Evolutionary conservation across 2,113 vertebrate species (phyloP), one percentile per base, ranked within the genome.

Genomic region (Solea solea): DNA sequence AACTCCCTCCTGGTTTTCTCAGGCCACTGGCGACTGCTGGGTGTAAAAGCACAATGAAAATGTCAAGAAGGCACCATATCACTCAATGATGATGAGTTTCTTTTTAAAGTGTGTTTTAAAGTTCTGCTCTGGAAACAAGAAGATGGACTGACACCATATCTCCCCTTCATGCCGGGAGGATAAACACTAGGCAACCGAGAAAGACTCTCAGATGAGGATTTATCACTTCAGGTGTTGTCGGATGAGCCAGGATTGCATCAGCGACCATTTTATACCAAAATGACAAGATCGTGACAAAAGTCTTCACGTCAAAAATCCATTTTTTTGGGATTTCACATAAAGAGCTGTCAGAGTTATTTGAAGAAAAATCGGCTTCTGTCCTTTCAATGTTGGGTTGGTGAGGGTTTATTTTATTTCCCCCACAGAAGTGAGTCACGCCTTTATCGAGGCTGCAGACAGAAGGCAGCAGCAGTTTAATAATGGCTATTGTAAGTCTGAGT

Each of bases 371-470:
- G 28, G 59, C 62, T 65, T 69, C 41, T 21, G 25, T 77, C 57
- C 16, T 56, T 49, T 62, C 40, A 54, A 42, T 77, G 39, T n/a
- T n/a, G n/a, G n/a, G n/a, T n/a, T n/a, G n/a, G 3, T 44, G n/a
- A 52, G n/a, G 5, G 7, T 49, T 72, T 55, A 55, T 74, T 64
- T 48, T 53, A 55, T 74, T 64, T 48, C 25, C 45, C 57, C 50
- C 1, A 53, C 45, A 55, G 21, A 81, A 69, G 48, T 63, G 68
- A 87, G 15, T 82, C 49, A 57, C 57, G 39, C 34, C 60, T 59
- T 82, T 65, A 64, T 57, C 56, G 27, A 76, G 69, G 48, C 67
- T 67, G 60, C 59, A 5, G 62, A 60, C 56, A 65, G 40, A 56
- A 67, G 50, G 34, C 34, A 46, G 76, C 68, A 9, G 67, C 14